Conservation (phyloP, 2,888 invertebrate genomes). For the Ophion ellenae region DNA sequence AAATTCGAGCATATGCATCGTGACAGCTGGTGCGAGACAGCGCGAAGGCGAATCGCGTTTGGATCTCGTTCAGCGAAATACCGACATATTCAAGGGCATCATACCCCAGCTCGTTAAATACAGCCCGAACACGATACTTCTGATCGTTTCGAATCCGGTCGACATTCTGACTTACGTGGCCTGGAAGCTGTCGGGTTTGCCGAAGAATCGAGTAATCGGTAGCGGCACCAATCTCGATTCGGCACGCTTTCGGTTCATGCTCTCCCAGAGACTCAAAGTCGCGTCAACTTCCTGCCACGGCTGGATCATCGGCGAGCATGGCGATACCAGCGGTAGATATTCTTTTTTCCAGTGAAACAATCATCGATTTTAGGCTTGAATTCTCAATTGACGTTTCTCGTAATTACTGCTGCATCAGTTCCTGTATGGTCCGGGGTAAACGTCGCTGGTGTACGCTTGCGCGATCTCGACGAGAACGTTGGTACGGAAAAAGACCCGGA, state of each 20-base stretch:
- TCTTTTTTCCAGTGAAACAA: neutral
- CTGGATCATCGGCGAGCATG: slow-evolving; percentile 97
- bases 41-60: slow-evolving; percentile 95
- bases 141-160: slow-evolving; percentile 96
- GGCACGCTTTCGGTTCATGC: slow-evolving; percentile 94
- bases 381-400: neutral
- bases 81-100: slow-evolving; percentile 93
- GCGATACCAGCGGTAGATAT: slow-evolving; percentile 91
- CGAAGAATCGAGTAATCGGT: slow-evolving; percentile 94
- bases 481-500: slow-evolving; percentile 91
- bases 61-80: slow-evolving; percentile 94
- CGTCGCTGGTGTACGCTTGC: slow-evolving; percentile 93
- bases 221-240: slow-evolving; percentile 97
- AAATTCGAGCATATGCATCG: slow-evolving; percentile 93
- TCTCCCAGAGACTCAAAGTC: slow-evolving; percentile 92
- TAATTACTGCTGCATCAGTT: slow-evolving; percentile 84
- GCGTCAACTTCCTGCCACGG: slow-evolving; percentile 95
- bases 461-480: slow-evolving; percentile 90
- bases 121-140: slow-evolving; percentile 93
- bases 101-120: slow-evolving; percentile 92
- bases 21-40: slow-evolving; percentile 96
- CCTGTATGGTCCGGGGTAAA: slow-evolving; percentile 98
- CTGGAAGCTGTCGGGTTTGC: slow-evolving; percentile 97
- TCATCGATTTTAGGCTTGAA: neutral
- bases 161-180: slow-evolving; percentile 96